These are phyloP conservation scores for Mystacornis crossleyi DNA, from an alignment of 2,113 vertebrate species.

Conservation along the genomic window DNA sequence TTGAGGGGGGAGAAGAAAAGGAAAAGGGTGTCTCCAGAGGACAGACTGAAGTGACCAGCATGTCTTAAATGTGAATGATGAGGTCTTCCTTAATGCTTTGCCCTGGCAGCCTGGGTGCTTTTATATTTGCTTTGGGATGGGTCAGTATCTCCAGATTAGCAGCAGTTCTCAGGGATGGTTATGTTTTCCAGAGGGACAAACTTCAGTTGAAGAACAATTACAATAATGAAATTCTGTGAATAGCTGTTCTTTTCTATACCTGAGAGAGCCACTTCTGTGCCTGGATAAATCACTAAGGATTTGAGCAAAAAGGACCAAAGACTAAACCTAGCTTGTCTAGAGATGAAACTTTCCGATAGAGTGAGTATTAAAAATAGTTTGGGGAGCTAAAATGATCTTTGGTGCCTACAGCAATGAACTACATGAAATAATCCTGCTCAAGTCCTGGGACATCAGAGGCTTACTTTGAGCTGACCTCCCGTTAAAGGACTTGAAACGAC, in stretches of 20 bases:
- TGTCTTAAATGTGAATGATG: background rate
- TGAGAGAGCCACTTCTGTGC: background rate
- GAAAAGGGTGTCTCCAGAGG: background rate
- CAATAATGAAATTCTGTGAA: background rate
- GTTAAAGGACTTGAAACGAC: background rate
- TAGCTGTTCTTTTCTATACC: background rate
- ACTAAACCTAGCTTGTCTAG: background rate
- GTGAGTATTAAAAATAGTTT: background rate
- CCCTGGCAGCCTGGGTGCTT: background rate
- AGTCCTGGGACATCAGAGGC: constrained; percentile 10
- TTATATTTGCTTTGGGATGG: background rate
- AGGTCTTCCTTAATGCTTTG: background rate
- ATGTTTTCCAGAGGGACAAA: background rate
- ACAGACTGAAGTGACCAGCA: background rate
- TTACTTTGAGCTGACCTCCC: background rate
- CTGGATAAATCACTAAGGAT: background rate
- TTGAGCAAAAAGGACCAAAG: background rate
- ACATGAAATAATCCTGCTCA: background rate
- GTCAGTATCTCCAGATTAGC: background rate
- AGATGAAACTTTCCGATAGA: background rate
- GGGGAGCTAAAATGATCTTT: background rate
- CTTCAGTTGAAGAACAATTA: background rate
- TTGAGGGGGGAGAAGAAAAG: background rate
- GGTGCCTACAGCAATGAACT: constrained; percentile 2
- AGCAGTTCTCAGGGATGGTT: background rate